Evolutionary conservation across 2,797 vertebrate species (phyloP).

Genomic region (Pelobates cultripes): DNA sequence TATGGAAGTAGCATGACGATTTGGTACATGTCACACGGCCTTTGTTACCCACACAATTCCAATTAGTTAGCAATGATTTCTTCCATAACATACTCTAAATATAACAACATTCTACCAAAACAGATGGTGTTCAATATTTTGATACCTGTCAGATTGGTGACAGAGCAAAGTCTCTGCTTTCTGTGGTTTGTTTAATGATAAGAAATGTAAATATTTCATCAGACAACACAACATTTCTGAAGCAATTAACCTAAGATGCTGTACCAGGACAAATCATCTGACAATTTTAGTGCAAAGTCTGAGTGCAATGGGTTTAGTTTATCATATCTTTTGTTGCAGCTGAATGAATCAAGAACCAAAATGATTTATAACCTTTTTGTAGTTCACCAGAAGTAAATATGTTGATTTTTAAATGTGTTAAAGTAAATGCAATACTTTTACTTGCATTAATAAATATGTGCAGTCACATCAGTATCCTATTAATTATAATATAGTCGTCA

Average conservation of each 20-base stretch:
- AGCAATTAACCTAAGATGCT: background rate
- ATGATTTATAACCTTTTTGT: background rate
- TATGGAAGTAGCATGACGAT: background rate
- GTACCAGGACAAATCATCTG: background rate
- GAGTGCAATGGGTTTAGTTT: background rate
- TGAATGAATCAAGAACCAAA: background rate
- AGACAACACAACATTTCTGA: background rate
- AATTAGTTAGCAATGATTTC: background rate
- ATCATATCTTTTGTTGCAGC: background rate
- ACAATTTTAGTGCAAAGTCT: background rate
- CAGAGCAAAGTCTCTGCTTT: background rate
- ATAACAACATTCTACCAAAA: too few relatives aligned
- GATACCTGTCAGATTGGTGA: background rate
- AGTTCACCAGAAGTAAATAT: background rate
- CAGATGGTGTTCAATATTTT: too few relatives aligned
- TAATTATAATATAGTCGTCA: too few relatives aligned
- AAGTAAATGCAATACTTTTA: too few relatives aligned
- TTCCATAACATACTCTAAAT: background rate
- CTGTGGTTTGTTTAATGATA: slow-evolving; percentile 1
- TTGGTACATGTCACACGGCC: background rate
- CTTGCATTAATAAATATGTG: too few relatives aligned
- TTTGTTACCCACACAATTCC: background rate
- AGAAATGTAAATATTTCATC: background rate
- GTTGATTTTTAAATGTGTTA: background rate
- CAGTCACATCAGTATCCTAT: too few relatives aligned